Percentiles rank a stretch among this genome's conserved stretches.
phyloP scores from a whole-genome alignment of 2,113 vertebrate genomes.

The Tetrax tetrax region DNA sequence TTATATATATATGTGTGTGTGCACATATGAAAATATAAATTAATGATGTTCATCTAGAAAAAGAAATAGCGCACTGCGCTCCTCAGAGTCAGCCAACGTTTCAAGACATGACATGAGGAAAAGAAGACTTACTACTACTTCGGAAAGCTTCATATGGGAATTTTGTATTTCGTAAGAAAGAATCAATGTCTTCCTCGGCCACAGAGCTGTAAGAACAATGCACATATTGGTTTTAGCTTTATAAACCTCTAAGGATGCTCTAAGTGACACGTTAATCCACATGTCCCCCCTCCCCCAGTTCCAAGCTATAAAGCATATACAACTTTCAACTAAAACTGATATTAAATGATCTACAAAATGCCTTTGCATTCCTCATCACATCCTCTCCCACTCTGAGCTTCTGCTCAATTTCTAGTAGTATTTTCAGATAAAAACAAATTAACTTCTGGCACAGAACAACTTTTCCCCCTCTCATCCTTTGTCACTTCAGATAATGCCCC shows the following conservation, averaged over 20 bases:
- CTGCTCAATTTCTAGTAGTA: background rate
- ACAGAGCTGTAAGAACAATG: conserved; percentile 74
- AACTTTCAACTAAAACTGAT: background rate
- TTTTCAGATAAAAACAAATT: background rate
- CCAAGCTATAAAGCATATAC: background rate
- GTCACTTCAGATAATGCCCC: background rate
- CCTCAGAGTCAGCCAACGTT: background rate
- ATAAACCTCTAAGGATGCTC: background rate
- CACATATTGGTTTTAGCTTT: background rate
- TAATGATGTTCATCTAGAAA: background rate
- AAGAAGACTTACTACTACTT: conserved; percentile 86
- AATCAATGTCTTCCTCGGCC: conserved; percentile 85
- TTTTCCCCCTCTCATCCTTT: background rate
- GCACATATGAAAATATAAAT: background rate
- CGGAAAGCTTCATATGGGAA: conserved; percentile 91
- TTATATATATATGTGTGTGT: accelerated
- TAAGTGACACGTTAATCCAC: background rate
- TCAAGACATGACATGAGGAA: background rate
- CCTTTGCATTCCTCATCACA: background rate
- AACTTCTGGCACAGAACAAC: background rate
- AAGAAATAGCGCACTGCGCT: background rate
- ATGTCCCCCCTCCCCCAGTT: background rate
- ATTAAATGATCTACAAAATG: background rate
- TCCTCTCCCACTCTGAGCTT: background rate
- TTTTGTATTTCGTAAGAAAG: conserved; percentile 86